Evolutionary conservation across 2,888 invertebrate genomes (phyloP), one percentile per base, ranked within the genome.

Genomic region (Cataglyphis cursor): DNA sequence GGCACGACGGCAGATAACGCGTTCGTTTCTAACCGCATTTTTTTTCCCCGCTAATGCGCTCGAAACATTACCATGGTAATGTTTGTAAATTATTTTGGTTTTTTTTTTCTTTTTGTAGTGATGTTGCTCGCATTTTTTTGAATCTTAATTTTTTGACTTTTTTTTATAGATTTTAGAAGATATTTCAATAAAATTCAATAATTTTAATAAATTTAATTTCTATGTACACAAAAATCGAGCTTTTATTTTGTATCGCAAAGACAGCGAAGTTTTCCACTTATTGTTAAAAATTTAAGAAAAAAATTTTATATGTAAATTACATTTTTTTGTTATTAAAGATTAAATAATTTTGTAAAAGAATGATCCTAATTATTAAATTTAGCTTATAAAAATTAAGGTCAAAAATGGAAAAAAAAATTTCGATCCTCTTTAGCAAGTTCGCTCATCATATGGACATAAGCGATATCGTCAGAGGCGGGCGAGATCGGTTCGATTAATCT

Each of bases 1-100:
- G 87, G 85, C 88, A 90, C 88, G 86, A 82, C 84, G 83, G 66
- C 83, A 76, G 91, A 91, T 91, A 89, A 88, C 83, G 85, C 84
- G 76, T 84, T 87, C 87, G 84, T 81, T 74, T 81, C 80, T 82
- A 70, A 68, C 28, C 21, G 72, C 61, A 73, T 81, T 81, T 74
- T 81, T 66, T 72, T 31, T n/a, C 28, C 35, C 21, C 41, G 38
- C 57, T 54, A 57, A 31, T 44, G 57, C 70, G n/a, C 57, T 59
- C 59, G 24, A 44, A 78, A 70, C 70, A 70, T 68, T 31, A 31
- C 21, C 10, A n/a, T 6, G 61, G 31, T 28, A 28, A 78, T 70
- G 59, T 59, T 70, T 38, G 57, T 31, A 70, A 70, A 44, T 51
- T 48, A 5, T 44, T 44, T 44, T 12, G 12, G 3, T 3, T 18